A percentile compares a stretch with the other conserved stretches of the same genome.
Evolutionary conservation across 2,888 invertebrate species (phyloP).

Genomic region (Polylopha cassiicola): DNA sequence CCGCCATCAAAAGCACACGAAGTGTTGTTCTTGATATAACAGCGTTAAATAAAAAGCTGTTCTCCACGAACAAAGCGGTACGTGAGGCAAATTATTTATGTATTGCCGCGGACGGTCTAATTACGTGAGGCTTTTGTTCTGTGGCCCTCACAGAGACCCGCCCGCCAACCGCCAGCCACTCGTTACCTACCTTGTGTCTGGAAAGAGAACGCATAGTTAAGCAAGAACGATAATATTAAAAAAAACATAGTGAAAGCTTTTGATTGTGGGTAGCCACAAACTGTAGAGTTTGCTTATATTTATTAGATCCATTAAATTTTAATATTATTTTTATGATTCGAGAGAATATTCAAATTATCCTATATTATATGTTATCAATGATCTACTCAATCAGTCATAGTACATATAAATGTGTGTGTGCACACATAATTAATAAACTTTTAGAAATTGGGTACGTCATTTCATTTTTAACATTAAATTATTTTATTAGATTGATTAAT

Average conservation of each 20-base stretch:
- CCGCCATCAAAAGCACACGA: constrained; percentile 59
- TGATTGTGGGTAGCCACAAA: no score
- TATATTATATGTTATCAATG: no score
- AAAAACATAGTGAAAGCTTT: not conserved
- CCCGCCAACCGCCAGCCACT: constrained; percentile 36
- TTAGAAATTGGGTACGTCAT: no score
- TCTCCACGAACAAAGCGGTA: constrained; percentile 66
- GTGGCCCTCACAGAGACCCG: constrained; percentile 42
- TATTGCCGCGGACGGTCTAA: constrained; percentile 73
- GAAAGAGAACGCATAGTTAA: not conserved
- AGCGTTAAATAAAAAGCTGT: constrained; percentile 72
- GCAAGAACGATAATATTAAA: not conserved
- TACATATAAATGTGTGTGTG: no score
- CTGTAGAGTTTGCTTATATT: no score
- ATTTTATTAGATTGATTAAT: no score
- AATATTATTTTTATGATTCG: no score
- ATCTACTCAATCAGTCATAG: no score
- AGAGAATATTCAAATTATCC: no score
- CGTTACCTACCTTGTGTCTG: constrained; percentile 44
- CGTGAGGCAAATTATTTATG: constrained; percentile 77
- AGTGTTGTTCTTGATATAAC: constrained; percentile 69
- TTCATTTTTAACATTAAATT: no score
- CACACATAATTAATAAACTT: no score
- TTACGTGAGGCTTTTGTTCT: constrained; percentile 74
- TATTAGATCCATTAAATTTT: no score